These are phyloP conservation scores for Xiphophorus hellerii DNA, from an alignment of 2,113 vertebrate genomes.

Conservation along the genomic window DNA sequence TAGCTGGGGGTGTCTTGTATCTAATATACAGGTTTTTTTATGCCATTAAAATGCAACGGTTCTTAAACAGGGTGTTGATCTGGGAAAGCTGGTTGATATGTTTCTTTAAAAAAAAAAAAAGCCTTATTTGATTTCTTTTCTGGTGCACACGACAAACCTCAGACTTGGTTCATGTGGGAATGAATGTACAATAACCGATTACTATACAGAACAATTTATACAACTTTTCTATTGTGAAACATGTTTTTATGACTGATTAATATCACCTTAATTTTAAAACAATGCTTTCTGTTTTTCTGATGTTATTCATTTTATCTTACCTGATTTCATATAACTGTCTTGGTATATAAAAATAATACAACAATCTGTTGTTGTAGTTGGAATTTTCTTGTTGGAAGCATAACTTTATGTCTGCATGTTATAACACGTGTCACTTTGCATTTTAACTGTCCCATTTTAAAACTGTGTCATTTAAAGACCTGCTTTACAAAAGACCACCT, in stretches of 20 bases:
- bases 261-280: slow-evolving; percentile 25
- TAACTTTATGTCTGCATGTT: background rate
- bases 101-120: slow-evolving; percentile 24
- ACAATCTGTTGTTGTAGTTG: background rate
- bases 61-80: slow-evolving; percentile 1
- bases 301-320: background rate
- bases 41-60: slow-evolving; percentile 27
- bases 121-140: slow-evolving; percentile 9
- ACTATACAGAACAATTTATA: slow-evolving; percentile 32
- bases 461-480: too few species aligned
- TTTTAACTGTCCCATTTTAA: too few species aligned
- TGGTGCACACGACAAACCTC: slow-evolving; percentile 25
- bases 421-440: background rate
- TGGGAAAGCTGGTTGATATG: background rate
- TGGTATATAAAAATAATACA: background rate
- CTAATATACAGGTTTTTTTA: slow-evolving; percentile 10
- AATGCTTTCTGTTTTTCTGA: slow-evolving; percentile 16
- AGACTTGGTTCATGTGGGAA: slow-evolving; percentile 17
- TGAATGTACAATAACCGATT: slow-evolving; percentile 41
- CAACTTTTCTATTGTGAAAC: slow-evolving; percentile 47
- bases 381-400: background rate
- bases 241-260: slow-evolving; percentile 51
- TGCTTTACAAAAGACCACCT: too few species aligned
- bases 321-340: background rate
- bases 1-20: slow-evolving; percentile 7